Evolutionary conservation across 2,888 invertebrate species (phyloP), one percentile per base, ranked within the genome.

Genomic region (Monoplex corrugatus): DNA sequence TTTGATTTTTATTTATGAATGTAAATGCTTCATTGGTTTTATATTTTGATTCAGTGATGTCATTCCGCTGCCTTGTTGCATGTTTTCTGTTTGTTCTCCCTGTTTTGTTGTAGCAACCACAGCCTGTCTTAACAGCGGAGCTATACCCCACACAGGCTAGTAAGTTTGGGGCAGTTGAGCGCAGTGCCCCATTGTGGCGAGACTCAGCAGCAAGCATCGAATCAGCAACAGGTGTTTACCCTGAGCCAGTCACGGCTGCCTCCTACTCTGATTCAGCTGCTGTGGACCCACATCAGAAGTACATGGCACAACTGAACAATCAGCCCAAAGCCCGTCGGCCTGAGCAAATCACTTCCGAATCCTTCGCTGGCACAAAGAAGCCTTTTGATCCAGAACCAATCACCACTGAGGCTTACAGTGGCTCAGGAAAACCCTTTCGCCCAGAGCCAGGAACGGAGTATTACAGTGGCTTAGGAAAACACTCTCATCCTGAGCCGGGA

Each of bases 81-180:
- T 89, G 78, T 86, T 86, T 78, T 90, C 23, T 72, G 91, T 50
- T 28, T 83, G 82, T 89, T 89, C 72, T 80, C 75, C 32, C 72
- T 83, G 45, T 88, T 90, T 87, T 90, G 78, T 88, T 90, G 45
- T 85, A 88, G 88, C 75, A 72, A 38, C 78, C 80, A 63, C 75
- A 87, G 40, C 72, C 83, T 72, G 75, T 84, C 38, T 90, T 91
- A 88, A 88, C 87, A 23, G 94, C 94, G 90, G 95, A 95, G 89
- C 92, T 94, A 78, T 94, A 94, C 87, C 92, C 92, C n/a, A 92
- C 93, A 87, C 93, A 92, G 85, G 78, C 75, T 35, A 87, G 75
- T 78, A 75, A 78, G 50, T 38, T 50, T 28, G 28, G 16, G 13
- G 83, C 82, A 6, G 32, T 40, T 10, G 80, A 82, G 82, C 8